Percentiles rank a stretch among this genome's conserved stretches.
These are phyloP conservation scores for Thymelicus acteon DNA, from an alignment of 2,888 invertebrate genomes.

Conservation along the genomic window DNA sequence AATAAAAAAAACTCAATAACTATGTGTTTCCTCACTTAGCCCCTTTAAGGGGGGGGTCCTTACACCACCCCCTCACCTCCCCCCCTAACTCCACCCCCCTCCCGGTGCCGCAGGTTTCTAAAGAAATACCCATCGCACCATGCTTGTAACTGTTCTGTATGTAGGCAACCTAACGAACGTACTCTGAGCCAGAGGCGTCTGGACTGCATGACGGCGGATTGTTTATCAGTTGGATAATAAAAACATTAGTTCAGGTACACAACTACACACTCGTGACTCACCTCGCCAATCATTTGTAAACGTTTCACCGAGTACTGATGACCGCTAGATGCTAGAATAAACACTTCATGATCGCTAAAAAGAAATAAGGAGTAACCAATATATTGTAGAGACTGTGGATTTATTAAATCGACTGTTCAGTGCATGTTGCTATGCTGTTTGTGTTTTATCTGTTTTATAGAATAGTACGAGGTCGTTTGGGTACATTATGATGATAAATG, in stretches of 20 bases:
- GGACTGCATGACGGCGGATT: conserved; percentile 69
- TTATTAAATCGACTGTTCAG: neutral
- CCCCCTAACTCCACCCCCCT: too few relatives aligned
- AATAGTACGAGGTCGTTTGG: neutral
- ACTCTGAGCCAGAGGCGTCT: conserved; percentile 51
- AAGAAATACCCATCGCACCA: too few relatives aligned
- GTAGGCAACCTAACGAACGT: neutral
- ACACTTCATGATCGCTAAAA: conserved; percentile 10
- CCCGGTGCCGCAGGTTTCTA: too few relatives aligned
- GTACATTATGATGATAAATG: neutral
- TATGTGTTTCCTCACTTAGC: too few relatives aligned
- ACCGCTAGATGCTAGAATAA: conserved; percentile 16
- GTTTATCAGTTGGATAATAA: conserved; percentile 49
- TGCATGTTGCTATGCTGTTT: neutral
- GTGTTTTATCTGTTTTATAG: neutral
- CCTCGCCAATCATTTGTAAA: conserved; percentile 15
- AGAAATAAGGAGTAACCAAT: conserved; percentile 23
- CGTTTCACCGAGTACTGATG: conserved; percentile 19
- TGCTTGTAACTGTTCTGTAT: conserved; percentile 29
- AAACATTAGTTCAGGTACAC: conserved; percentile 44
- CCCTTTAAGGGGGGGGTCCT: too few relatives aligned
- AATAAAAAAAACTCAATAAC: too few relatives aligned
- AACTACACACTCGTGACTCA: conserved; percentile 42
- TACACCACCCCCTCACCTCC: too few relatives aligned
- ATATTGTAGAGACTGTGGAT: neutral